Base-by-base conservation (phyloP, 2,888 invertebrate species). In the Brachyopa scutellaris region DNA sequence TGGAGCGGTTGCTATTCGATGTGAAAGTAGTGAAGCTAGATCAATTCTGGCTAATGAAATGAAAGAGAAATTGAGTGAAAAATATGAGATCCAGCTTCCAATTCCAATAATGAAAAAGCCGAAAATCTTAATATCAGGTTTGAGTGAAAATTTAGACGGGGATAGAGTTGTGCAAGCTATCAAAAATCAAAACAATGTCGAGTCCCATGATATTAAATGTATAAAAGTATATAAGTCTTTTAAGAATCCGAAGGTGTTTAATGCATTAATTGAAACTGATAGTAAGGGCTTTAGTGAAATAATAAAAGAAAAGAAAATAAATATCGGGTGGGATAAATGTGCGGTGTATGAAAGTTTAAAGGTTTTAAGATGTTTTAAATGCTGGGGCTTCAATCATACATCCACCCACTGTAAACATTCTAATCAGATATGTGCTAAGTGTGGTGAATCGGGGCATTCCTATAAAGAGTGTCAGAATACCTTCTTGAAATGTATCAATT, bases 371-470 rank as follows among this genome's bases (percentile, higher is more conserved):
- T 80, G 69, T 36, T 74, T 36, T 11, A 82, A 70, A 11, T 77
- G 72, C 38, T 73, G 57, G 23, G 69, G 74, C 7, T 74, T 80
- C 36, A 69, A 70, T 42, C 69, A 80, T 11, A 73, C 15, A 7
- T 23, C 73, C 2, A 67, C 9, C 13, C 11, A 21, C 5, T 76
- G 59, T 23, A 76, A 49, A 15, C 21, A 31, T 15, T 23, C 17
- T 7, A 9, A 11, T 2, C 49, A 67, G 40, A 51, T 59, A 15
- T 77, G 67, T 53, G 67, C 42, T 11, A 69, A 61, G 40, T 61
- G 76, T 26, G 53, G 61, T 9, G 73, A 26, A 26, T 45, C 4
- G 3, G 64, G 64, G 2, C 42, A 64, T 29, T 13, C 53, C 1
- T 47, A 51, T 29, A 53, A 21, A 2, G 40, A 76, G 4, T 67